A percentile compares a stretch with the other conserved stretches of the same genome.
Evolutionary conservation across 2,113 vertebrate species (phyloP).

Genomic region (Sorex araneus): DNA sequence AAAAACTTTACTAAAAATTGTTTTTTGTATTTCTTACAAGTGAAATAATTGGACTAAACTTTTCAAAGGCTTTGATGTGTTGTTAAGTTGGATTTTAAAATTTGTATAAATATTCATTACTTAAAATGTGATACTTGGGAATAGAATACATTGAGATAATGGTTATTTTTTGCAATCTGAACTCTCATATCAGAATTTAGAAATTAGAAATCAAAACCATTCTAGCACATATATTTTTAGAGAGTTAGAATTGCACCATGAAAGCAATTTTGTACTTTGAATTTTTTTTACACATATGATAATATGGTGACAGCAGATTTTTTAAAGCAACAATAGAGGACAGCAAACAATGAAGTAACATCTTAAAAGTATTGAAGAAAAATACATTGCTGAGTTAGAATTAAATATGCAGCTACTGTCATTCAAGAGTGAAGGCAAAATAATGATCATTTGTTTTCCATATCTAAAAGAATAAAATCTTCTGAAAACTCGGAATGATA

Average conservation of each 20-base stretch:
- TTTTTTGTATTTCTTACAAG: background rate
- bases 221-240: slow-evolving; percentile 11
- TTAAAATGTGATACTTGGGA: background rate
- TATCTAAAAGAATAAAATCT: slow-evolving; percentile 26
- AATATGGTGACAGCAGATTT: background rate
- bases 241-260: slow-evolving; percentile 11
- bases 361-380: slow-evolving; percentile 46
- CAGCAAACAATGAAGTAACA: slow-evolving; percentile 56
- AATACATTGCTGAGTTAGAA: slow-evolving; percentile 50
- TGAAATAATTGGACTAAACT: background rate
- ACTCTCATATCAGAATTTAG: background rate
- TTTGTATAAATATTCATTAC: slow-evolving; percentile 1
- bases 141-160: background rate
- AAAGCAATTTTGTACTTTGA: slow-evolving; percentile 20
- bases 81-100: slow-evolving; percentile 16
- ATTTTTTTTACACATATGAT: slow-evolving; percentile 56
- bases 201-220: slow-evolving; percentile 1
- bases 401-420: slow-evolving; percentile 48
- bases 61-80: background rate
- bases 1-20: background rate
- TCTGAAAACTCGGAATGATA: background rate
- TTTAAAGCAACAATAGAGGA: slow-evolving; percentile 33
- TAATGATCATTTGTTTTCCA: slow-evolving; percentile 38
- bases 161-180: background rate
- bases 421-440: slow-evolving; percentile 44